phyloP scores from a whole-genome alignment of 2,113 vertebrate genomes.

The Callipepla squamata region DNA sequence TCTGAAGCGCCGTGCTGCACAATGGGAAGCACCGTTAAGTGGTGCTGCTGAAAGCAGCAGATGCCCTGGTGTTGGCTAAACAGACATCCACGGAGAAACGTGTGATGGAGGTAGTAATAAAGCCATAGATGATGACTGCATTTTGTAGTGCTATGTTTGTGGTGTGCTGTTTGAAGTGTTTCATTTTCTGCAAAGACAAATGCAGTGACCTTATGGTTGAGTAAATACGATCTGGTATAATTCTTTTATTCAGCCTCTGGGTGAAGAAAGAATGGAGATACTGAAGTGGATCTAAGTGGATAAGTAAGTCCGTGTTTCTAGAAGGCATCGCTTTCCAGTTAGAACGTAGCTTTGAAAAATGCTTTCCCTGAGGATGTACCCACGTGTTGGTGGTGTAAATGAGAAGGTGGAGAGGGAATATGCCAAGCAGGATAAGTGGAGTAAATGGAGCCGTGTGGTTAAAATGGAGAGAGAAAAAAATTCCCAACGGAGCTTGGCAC shows the following conservation, averaged over 20 bases:
- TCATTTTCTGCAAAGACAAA: neutral
- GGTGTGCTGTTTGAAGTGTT: neutral
- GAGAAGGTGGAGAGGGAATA: neutral
- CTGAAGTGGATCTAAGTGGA: neutral
- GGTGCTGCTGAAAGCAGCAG: neutral
- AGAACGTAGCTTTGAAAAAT: neutral
- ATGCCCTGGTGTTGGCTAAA: neutral
- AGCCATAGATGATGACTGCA: neutral
- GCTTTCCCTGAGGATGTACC: neutral
- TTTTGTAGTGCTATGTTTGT: neutral
- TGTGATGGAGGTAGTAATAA: neutral
- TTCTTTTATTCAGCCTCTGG: neutral
- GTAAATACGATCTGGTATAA: neutral
- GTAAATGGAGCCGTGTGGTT: neutral
- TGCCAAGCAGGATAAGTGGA: neutral
- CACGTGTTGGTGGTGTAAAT: neutral
- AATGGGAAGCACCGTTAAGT: neutral
- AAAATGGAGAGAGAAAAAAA: neutral
- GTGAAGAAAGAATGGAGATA: neutral
- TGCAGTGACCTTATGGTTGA: neutral
- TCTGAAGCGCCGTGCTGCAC: neutral
- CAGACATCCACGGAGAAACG: neutral
- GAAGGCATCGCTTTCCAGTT: neutral
- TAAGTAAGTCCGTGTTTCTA: neutral
- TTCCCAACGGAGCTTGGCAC: neutral